Percentiles rank a stretch among this genome's conserved stretches.
Evolutionary conservation across 2,113 vertebrate genomes (phyloP).

Genomic region (Bufo bufo): DNA sequence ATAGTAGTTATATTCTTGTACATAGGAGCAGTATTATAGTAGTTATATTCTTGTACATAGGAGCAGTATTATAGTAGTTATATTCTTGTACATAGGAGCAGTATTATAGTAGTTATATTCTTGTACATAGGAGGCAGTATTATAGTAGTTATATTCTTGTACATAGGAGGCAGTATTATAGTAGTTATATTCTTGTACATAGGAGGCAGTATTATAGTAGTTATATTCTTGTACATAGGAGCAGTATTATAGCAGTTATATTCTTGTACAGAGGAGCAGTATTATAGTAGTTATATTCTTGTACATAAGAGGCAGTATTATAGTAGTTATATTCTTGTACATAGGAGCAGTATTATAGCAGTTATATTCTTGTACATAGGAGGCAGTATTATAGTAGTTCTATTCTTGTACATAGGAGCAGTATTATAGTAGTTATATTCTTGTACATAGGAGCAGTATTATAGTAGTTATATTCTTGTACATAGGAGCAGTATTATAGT

Average conservation of each 20-base stretch:
- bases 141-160: slow-evolving; percentile 13
- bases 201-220: neutral
- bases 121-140: neutral
- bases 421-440: no score
- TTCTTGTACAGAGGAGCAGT: no score
- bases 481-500: neutral
- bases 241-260: neutral
- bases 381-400: no score
- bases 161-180: slow-evolving; percentile 4
- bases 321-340: no score
- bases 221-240: neutral
- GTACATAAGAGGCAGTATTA: no score
- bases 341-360: neutral
- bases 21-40: neutral
- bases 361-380: neutral
- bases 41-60: slow-evolving; percentile 1
- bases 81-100: slow-evolving; percentile 2
- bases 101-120: slow-evolving; percentile 13
- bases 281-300: no score
- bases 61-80: slow-evolving; percentile 6
- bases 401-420: no score
- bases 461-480: no score
- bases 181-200: neutral
- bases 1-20: slow-evolving; percentile 16
- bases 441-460: no score